Conservation (phyloP, 1,140 invertebrate genomes). For the Zaprionus davidi region DNA sequence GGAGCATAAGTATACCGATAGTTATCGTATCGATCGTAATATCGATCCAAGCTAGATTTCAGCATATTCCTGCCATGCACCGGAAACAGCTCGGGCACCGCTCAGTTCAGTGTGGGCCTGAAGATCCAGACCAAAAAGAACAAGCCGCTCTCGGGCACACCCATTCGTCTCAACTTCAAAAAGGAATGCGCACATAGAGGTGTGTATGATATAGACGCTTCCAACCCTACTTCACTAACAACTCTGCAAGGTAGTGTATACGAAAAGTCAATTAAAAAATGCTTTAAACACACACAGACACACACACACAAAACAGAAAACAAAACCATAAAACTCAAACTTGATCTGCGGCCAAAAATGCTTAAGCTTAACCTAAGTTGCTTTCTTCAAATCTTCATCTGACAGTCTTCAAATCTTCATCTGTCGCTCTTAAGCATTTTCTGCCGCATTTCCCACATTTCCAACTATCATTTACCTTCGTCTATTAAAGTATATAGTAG, state of each 20-base stretch:
- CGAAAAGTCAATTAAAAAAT: constrained; percentile 72
- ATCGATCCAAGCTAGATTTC: constrained; percentile 88
- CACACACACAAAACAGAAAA: not conserved
- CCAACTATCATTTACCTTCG: not conserved
- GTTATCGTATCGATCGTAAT: constrained; percentile 1
- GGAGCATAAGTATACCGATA: too few relatives aligned
- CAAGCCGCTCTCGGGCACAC: constrained; percentile 93
- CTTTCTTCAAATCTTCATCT: not conserved
- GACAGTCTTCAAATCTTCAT: not conserved
- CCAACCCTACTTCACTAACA: constrained; percentile 84
- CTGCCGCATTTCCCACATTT: too few relatives aligned
- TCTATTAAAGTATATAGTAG: too few relatives aligned
- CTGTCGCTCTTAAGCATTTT: not conserved
- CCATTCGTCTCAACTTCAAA: constrained; percentile 93
- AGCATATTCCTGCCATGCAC: constrained; percentile 95
- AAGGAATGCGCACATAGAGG: constrained; percentile 97
- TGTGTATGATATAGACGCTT: constrained; percentile 87
- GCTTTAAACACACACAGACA: constrained; percentile 58
- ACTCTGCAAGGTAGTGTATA: constrained; percentile 85
- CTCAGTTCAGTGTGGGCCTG: constrained; percentile 94
- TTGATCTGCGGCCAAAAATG: constrained; percentile 12
- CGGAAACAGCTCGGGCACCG: constrained; percentile 94
- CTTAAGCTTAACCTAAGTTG: not conserved
- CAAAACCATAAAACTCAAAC: constrained; percentile 10
- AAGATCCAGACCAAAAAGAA: constrained; percentile 92